Evolutionary conservation across 2,888 invertebrate species (phyloP).

Genomic region (Malthinus seriepunctatus): DNA sequence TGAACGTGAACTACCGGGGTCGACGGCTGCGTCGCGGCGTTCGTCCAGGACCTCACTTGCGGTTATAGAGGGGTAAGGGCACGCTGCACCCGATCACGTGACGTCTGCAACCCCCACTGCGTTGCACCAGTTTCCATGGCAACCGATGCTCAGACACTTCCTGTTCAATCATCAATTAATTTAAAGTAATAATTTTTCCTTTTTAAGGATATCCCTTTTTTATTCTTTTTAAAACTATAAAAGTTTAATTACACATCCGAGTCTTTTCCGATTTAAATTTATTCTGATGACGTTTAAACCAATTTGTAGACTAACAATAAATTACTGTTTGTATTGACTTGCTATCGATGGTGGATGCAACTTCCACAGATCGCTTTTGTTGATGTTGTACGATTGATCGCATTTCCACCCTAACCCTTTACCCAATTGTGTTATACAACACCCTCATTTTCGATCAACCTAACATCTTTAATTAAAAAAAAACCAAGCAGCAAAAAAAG

Average conservation of each 20-base stretch:
- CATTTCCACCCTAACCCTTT: conserved; percentile 13
- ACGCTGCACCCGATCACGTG: conserved; percentile 38
- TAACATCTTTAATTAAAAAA: no score
- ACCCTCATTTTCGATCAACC: no score
- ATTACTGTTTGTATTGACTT: conserved; percentile 13
- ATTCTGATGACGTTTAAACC: conserved; percentile 5
- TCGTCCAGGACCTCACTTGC: conserved; percentile 46
- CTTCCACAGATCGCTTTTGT: conserved; percentile 7
- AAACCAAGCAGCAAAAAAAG: no score
- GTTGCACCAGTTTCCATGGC: conserved; percentile 40
- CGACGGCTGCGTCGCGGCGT: conserved; percentile 50
- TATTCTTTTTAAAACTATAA: no score
- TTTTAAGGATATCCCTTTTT: background rate
- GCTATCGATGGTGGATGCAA: conserved; percentile 10
- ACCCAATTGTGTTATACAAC: no score
- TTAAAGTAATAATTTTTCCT: background rate
- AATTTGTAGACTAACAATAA: conserved; percentile 10
- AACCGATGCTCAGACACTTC: conserved; percentile 33
- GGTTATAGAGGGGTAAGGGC: conserved; percentile 46
- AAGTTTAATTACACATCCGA: background rate
- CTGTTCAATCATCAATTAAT: conserved; percentile 17
- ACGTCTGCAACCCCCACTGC: conserved; percentile 43
- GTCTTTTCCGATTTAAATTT: no score
- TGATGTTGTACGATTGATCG: conserved; percentile 17
- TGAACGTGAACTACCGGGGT: conserved; percentile 62